Base-by-base conservation (phyloP, 1,140 invertebrate species). In the Rhagoletis pomonella region DNA sequence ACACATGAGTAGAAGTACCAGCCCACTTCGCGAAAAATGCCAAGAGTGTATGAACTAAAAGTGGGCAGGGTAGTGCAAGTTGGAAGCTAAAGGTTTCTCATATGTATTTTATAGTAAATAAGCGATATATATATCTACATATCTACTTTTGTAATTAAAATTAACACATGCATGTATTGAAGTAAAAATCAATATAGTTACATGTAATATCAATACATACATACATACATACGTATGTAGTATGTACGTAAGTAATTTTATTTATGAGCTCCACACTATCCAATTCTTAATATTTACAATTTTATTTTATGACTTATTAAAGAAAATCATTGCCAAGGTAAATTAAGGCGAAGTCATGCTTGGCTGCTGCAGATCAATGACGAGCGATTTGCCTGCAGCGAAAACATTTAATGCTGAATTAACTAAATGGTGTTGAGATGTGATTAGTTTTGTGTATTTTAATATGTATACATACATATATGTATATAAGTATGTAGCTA, bases 301-400 rank as follows among this genome's bases (percentile, higher is more conserved):
- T 55, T 58, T 2, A 9, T 67, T 67, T 67, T 67, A 67, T 67
- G 64, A 5, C 39, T 67, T 67, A 67, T 29, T 29, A 67, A 55
- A 55, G 44, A 81, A 81, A 81, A 55, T 81, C 73, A 81, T 81
- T 81, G 73, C 3, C 73, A 81, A 81, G 73, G 73, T 81, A 58
- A 81, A 55, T 55, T 47, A 81, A 55, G 47, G 42, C 47, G 9
- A 81, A 58, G 73, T 55, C 47, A 81, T 55, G 73, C 47, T 81
- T 81, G 47, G 50, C n/a, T 81, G 73, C 73, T 55, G 73, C 47
- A 55, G 10, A 81, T 81, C 73, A 50, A 81, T 81, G 44, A 7
- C 9, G 47, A 29, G 47, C 47, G 10, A 29, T 58, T 81, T 81
- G 73, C 47, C 73, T 5, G 47, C 17, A 81, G 55, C 14, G 44